Base-by-base conservation (phyloP, 2,797 vertebrate genomes). In the Leucoraja ocellata region DNA sequence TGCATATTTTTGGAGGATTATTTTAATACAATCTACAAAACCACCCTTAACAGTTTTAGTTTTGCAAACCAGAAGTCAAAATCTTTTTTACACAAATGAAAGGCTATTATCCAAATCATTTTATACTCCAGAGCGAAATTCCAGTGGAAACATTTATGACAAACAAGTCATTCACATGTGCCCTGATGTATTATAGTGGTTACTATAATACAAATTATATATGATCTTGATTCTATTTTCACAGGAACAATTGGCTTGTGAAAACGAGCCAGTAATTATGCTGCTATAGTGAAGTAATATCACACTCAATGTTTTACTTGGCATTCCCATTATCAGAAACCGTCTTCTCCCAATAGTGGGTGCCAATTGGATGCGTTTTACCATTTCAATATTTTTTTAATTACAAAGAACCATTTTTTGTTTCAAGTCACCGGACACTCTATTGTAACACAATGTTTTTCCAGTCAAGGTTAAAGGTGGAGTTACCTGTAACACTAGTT, bases 401-500 rank as follows among this genome's bases (percentile, higher is more conserved):
- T n/a, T 9, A 36, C 61, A 88, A 68, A 88, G 58, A 61, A 5
- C 54, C 54, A 28, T 13, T 61, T 61, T 65, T 68, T 65, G 58
- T n/a, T 63, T 86, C 28, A 13, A 7, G 28, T 63, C 13, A 4
- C 28, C 61, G 28, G 1, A 7, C 46, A 54, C 46, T 54, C 46
- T 3, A 32, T 68, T 68, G 14, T 86, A n/a, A 65, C 21, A 28
- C 18, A 46, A 91, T 46, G 6, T 74, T 36, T 16, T 39, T 76
- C 90, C 39, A n/a, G 18, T 76, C 11, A 46, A 76, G 71, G 76
- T 28, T 6, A 92, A 92, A 73, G 25, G 39, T 13, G 11, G 54
- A 74, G 14, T 98, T 99, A 99, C 99, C 99, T 99, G 98, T 97
- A 98, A 97, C 95, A 98, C 98, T 95, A 99, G 97, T 96, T 99